phyloP scores from a whole-genome alignment of 2,888 invertebrate species.

The Monopis laevigella region DNA sequence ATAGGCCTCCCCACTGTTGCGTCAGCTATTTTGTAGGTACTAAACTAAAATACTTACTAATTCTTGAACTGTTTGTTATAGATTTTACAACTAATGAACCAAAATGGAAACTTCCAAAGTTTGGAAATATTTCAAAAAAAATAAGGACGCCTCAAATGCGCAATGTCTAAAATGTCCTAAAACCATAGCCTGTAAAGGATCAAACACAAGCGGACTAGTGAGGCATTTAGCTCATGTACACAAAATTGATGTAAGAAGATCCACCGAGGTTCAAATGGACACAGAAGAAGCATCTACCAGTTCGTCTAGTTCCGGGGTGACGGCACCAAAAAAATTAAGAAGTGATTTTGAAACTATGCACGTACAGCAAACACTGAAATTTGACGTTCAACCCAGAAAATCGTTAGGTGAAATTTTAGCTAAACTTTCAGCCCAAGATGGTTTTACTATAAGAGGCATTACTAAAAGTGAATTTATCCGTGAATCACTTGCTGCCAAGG shows the following conservation, averaged over 20 bases:
- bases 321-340: conserved; percentile 10
- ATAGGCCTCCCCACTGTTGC: conserved; percentile 7
- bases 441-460: conserved; percentile 13
- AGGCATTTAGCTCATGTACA: conserved; percentile 13
- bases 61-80: conserved; percentile 7
- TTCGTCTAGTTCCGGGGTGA: conserved; percentile 10
- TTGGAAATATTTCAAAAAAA: conserved; percentile 11
- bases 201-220: conserved; percentile 10
- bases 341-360: conserved; percentile 3
- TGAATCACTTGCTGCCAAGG: conserved; percentile 15
- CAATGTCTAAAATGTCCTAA: conserved; percentile 13
- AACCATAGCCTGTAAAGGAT: conserved; percentile 11
- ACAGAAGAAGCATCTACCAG: conserved; percentile 4
- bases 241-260: conserved; percentile 12
- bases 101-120: conserved; percentile 1
- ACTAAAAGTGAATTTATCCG: conserved; percentile 16
- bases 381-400: not conserved
- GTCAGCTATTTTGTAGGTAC: conserved; percentile 1
- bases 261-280: not conserved
- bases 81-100: not conserved
- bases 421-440: conserved; percentile 13
- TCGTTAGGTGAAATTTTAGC: conserved; percentile 13
- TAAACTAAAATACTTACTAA: conserved; percentile 4
- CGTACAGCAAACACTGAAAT: conserved; percentile 7
- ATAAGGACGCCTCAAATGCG: conserved; percentile 11